Percentiles rank a stretch among this genome's conserved stretches.
Evolutionary conservation across 2,888 invertebrate genomes (phyloP).

Genomic region (Drosophila meridiana): DNA sequence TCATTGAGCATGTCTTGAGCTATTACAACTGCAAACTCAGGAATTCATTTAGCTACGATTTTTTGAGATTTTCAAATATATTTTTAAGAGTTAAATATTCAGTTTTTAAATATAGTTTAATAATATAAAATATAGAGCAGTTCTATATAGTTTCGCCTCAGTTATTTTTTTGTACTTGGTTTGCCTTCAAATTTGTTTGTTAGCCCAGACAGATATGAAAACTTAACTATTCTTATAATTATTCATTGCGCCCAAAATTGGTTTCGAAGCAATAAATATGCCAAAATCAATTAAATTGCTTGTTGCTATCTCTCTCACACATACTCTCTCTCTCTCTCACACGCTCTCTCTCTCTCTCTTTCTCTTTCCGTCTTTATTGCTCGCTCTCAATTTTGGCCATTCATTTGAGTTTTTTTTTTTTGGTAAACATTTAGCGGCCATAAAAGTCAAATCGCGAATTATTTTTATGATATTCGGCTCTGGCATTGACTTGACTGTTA

Average conservation of each 20-base stretch:
- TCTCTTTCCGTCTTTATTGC: background rate
- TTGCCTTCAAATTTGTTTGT: background rate
- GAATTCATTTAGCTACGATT: background rate
- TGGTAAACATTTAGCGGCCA: slow-evolving; percentile 56
- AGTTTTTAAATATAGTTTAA: background rate
- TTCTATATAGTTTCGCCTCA: background rate
- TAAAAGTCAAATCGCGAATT: slow-evolving; percentile 43
- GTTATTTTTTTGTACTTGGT: background rate
- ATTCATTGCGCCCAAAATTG: slow-evolving; percentile 7
- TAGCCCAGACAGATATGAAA: background rate
- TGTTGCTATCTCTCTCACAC: background rate
- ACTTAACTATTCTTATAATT: background rate
- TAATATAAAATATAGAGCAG: background rate
- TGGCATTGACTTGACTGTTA: slow-evolving; percentile 46
- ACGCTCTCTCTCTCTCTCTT: background rate
- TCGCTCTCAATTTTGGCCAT: slow-evolving; percentile 10
- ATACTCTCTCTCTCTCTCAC: background rate
- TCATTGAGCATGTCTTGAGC: background rate
- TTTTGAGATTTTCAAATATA: no score
- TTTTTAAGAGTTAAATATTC: background rate
- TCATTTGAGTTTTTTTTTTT: slow-evolving; percentile 20
- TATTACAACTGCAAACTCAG: background rate
- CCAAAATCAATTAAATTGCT: slow-evolving; percentile 18
- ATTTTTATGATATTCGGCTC: slow-evolving; percentile 35
- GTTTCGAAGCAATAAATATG: slow-evolving; percentile 31